Percentiles rank a stretch among this genome's conserved stretches.
Conservation (phyloP, 2,797 vertebrate genomes). For the Poecilia picta region DNA sequence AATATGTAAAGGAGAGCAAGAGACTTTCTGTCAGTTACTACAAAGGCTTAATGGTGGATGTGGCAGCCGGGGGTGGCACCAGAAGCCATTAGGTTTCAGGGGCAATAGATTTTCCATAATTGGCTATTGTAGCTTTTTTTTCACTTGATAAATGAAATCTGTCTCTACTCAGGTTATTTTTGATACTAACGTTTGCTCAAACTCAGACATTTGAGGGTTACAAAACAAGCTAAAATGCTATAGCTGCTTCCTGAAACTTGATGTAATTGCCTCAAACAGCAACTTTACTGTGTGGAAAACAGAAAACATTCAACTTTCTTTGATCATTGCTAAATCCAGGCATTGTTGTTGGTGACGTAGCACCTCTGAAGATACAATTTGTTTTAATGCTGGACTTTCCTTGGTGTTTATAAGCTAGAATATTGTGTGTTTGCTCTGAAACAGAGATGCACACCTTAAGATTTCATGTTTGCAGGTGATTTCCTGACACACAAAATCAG, state of each 20-base stretch:
- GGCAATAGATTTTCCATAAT: background rate
- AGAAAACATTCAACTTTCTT: background rate
- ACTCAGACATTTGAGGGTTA: background rate
- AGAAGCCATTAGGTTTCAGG: background rate
- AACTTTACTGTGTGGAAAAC: background rate
- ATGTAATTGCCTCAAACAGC: background rate
- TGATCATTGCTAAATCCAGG: background rate
- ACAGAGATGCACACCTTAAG: background rate
- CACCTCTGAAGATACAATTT: background rate
- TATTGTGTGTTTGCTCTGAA: background rate
- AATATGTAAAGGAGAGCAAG: background rate
- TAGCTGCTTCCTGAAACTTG: background rate
- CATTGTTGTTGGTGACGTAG: background rate
- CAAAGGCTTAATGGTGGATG: background rate
- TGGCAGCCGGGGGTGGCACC: background rate
- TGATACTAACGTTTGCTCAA: background rate
- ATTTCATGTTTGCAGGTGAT: background rate
- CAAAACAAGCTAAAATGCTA: background rate
- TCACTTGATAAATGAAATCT: background rate
- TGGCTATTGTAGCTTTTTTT: background rate
- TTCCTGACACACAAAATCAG: background rate
- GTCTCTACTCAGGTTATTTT: background rate
- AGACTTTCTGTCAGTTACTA: background rate
- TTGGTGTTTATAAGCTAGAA: background rate
- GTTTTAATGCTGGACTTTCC: background rate